Conservation (phyloP, 2,113 vertebrate genomes). For the Podocnemis expansa region DNA sequence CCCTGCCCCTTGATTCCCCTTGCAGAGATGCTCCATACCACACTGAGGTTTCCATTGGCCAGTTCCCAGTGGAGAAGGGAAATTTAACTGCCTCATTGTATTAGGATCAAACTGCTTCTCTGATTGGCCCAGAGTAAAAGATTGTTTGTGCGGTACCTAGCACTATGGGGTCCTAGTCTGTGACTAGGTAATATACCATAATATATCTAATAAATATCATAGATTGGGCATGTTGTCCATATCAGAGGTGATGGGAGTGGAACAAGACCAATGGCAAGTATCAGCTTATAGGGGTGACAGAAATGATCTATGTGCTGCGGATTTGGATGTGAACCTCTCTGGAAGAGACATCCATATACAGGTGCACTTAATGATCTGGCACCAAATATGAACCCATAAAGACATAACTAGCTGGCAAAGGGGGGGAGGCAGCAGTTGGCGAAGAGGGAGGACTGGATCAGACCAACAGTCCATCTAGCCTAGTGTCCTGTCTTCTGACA, state of each 20-base stretch:
- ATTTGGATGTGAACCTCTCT: not conserved
- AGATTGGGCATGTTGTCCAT: not conserved
- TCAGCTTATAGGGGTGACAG: not conserved
- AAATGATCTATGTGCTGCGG: not conserved
- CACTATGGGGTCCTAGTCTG: not conserved
- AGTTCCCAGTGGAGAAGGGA: too few species aligned
- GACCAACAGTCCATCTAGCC: too few species aligned
- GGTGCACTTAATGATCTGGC: not conserved
- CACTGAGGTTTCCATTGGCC: not conserved
- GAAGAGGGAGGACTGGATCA: not conserved
- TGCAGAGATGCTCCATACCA: not conserved
- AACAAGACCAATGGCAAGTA: not conserved
- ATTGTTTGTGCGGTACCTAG: not conserved
- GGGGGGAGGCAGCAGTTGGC: not conserved
- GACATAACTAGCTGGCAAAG: not conserved
- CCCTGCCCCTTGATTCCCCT: not conserved
- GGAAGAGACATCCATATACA: not conserved
- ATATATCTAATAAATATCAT: not conserved
- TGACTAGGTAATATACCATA: not conserved
- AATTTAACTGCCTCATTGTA: not conserved
- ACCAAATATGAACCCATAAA: not conserved
- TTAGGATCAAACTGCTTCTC: not conserved
- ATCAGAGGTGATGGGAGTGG: accelerated
- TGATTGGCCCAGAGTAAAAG: not conserved
- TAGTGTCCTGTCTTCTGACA: too few species aligned